phyloP scores from a whole-genome alignment of 2,888 invertebrate species.

The Melikaiella ostensackeni region DNA sequence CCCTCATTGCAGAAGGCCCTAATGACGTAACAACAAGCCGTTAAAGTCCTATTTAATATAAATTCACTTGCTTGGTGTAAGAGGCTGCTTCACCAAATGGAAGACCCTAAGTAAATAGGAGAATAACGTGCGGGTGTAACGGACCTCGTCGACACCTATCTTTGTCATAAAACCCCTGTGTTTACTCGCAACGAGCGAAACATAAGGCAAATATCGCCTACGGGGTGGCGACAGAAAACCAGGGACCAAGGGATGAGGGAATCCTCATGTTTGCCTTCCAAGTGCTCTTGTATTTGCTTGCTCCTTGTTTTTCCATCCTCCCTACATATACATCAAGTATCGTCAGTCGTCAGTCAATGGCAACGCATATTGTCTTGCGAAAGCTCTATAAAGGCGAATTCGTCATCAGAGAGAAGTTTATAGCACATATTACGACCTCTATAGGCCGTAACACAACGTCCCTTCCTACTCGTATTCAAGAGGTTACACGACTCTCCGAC shows the following conservation, averaged over 20 bases:
- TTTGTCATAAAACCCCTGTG: slow-evolving; percentile 44
- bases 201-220: slow-evolving; percentile 59
- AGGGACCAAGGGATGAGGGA: not conserved
- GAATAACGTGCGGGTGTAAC: slow-evolving; percentile 32
- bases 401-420: slow-evolving; percentile 23
- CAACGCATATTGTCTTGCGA: slow-evolving; percentile 20
- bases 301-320: slow-evolving; percentile 19
- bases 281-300: slow-evolving; percentile 22
- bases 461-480: slow-evolving; percentile 11
- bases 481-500: slow-evolving; percentile 25
- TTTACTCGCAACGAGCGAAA: slow-evolving; percentile 57
- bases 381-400: slow-evolving; percentile 26
- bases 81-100: no score
- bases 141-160: slow-evolving; percentile 9
- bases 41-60: slow-evolving; percentile 29
- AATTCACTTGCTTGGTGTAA: slow-evolving; percentile 1
- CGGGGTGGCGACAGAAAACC: slow-evolving; percentile 40
- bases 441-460: slow-evolving; percentile 23
- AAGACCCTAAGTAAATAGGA: slow-evolving; percentile 33
- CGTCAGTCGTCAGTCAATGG: slow-evolving; percentile 35
- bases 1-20: slow-evolving; percentile 1
- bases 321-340: slow-evolving; percentile 17
- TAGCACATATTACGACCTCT: slow-evolving; percentile 31
- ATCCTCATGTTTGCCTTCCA: slow-evolving; percentile 11
- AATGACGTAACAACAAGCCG: slow-evolving; percentile 20